Evolutionary conservation across 2,113 vertebrate genomes (phyloP), one percentile per base, ranked within the genome.

Genomic region (Pomatostomus ruficeps): DNA sequence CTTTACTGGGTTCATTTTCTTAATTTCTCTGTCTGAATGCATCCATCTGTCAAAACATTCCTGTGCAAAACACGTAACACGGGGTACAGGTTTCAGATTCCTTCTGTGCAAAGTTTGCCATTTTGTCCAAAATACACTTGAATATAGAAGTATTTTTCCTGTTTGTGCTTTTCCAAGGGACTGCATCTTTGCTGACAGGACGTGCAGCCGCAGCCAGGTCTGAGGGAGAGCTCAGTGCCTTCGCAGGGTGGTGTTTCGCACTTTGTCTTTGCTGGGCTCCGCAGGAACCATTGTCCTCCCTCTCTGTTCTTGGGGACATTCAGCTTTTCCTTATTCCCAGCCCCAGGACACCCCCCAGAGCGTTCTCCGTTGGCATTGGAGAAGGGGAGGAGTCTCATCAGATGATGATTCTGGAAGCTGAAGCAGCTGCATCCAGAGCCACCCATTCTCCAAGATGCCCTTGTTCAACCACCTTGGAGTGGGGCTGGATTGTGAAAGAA

Each of bases 1-100:
- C 51, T 91, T 86, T 57, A 14, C 25, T 83, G 85, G 24, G n/a
- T 63, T 96, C 66, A 10, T 91, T 96, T 91, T 62, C 55, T 57
- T 54, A 45, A 89, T 91, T 95, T 72, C 85, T 78, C n/a, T 93
- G 78, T 96, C 93, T 95, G 88, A 94, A 73, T 71, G 35, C 67
- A 74, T 86, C 93, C 93, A 62, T 88, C 88, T 96, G 95, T 96
- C 59, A 83, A 93, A 96, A 95, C 75, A 90, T 91, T 91, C 78
- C 65, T 91, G 59, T 59, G 55, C 36, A 67, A 85, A 88, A 57
- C 55, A 80, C 0, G 0, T 31, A 62, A 51, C 51, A 20, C 2
- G 18, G 82, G 48, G 55, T 61, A 72, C 54, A 70, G 51, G 28
- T 62, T 92, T 94, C 54, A 57, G 62, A 74, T 93, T 91, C 62